Conservation (phyloP, 2,797 vertebrate genomes). For the Spinus olivaceus region DNA sequence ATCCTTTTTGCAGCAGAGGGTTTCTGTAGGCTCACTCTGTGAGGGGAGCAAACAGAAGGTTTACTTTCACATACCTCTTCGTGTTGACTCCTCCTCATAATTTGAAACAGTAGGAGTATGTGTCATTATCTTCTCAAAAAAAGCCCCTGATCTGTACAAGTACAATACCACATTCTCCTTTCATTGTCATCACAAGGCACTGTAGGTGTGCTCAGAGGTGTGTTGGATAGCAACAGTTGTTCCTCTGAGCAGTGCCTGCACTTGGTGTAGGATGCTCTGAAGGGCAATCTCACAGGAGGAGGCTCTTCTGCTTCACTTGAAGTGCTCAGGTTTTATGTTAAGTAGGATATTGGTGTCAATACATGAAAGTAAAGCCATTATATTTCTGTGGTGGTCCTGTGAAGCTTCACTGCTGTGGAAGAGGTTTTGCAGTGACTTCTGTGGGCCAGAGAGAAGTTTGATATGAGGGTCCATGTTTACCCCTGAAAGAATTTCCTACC, state of each 20-base stretch:
- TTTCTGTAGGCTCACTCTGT: background rate
- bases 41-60: constrained; percentile 36
- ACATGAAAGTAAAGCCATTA: background rate
- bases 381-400: background rate
- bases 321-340: background rate
- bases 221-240: constrained; percentile 40
- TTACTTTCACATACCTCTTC: constrained; percentile 45
- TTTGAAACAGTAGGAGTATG: constrained; percentile 64
- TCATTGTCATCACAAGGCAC: constrained; percentile 55
- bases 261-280: constrained; percentile 13
- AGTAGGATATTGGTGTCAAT: background rate
- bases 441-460: background rate
- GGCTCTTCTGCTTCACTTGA: background rate
- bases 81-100: constrained; percentile 48
- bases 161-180: constrained; percentile 53
- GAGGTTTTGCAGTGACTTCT: background rate
- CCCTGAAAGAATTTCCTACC: background rate
- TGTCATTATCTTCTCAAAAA: constrained; percentile 59
- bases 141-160: constrained; percentile 31
- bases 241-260: background rate
- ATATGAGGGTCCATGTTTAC: background rate
- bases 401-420: background rate
- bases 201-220: constrained; percentile 56
- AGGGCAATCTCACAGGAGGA: constrained; percentile 2
- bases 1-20: background rate